A percentile compares a stretch with the other conserved stretches of the same genome.
These are phyloP conservation scores for Lates japonicus DNA, from an alignment of 2,797 vertebrate genomes.

Conservation along the genomic window DNA sequence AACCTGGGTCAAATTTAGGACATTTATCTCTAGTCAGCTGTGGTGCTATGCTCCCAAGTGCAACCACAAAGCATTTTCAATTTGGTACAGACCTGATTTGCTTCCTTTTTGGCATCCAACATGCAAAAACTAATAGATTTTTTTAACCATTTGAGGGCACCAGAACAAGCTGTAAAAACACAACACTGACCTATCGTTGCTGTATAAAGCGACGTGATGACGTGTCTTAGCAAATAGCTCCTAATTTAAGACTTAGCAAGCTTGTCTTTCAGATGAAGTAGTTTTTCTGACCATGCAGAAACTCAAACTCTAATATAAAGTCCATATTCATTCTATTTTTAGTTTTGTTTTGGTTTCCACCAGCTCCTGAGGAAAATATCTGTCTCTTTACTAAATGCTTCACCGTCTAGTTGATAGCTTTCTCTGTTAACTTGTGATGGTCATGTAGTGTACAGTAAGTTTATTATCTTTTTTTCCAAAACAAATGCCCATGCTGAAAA, in stretches of 20 bases:
- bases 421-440: not conserved
- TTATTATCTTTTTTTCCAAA: not conserved
- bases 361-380: not conserved
- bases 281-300: not conserved
- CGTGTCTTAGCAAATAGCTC: not conserved
- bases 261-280: not conserved
- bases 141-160: not conserved
- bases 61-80: conserved; percentile 5
- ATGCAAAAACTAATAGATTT: not conserved
- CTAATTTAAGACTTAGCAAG: not conserved
- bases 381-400: not conserved
- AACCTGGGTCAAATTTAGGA: not conserved
- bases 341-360: not conserved
- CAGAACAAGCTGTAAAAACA: not conserved
- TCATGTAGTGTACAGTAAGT: not conserved
- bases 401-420: not conserved
- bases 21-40: not conserved
- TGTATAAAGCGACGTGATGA: not conserved
- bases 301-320: not conserved
- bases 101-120: not conserved
- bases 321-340: not conserved
- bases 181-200: not conserved
- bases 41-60: not conserved
- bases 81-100: not conserved
- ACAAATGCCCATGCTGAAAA: not conserved